phyloP scores from a whole-genome alignment of 1,140 invertebrate species.

The Whitmania pigra region DNA sequence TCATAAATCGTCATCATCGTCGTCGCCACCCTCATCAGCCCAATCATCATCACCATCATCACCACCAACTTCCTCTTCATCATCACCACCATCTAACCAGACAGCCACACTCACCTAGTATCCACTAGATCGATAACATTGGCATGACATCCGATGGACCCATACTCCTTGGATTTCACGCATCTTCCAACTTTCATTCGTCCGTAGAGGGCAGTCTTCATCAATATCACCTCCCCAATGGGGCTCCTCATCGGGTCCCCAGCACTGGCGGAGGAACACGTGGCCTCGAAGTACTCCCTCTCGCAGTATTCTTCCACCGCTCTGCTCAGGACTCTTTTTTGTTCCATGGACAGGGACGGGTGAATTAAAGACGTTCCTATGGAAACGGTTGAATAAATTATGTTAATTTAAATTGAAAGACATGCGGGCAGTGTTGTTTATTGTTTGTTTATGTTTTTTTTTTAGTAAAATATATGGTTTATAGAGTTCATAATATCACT shows the following conservation, averaged over 20 bases:
- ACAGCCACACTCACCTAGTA: neutral
- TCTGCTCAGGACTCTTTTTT: neutral
- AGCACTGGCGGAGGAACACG: neutral
- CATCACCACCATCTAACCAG: neutral
- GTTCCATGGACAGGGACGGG: no score
- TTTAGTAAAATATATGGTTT: no score
- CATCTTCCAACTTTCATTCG: constrained; percentile 13
- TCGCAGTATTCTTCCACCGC: constrained; percentile 9
- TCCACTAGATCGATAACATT: constrained; percentile 7
- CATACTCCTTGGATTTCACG: constrained; percentile 4
- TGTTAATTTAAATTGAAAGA: no score
- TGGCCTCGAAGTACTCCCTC: constrained; percentile 12
- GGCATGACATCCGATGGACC: constrained; percentile 10
- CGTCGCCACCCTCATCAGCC: neutral
- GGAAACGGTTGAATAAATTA: no score
- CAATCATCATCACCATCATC: neutral
- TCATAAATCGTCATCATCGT: neutral
- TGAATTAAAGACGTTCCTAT: no score
- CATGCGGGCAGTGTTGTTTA: no score
- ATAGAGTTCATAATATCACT: no score
- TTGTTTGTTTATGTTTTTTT: no score
- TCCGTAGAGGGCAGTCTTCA: constrained; percentile 12
- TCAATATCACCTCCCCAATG: constrained; percentile 6
- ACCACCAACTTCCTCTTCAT: neutral
- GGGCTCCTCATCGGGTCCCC: neutral